Evolutionary conservation across 2,888 invertebrate genomes (phyloP), one percentile per base, ranked within the genome.

Genomic region (Philonicus albiceps): DNA sequence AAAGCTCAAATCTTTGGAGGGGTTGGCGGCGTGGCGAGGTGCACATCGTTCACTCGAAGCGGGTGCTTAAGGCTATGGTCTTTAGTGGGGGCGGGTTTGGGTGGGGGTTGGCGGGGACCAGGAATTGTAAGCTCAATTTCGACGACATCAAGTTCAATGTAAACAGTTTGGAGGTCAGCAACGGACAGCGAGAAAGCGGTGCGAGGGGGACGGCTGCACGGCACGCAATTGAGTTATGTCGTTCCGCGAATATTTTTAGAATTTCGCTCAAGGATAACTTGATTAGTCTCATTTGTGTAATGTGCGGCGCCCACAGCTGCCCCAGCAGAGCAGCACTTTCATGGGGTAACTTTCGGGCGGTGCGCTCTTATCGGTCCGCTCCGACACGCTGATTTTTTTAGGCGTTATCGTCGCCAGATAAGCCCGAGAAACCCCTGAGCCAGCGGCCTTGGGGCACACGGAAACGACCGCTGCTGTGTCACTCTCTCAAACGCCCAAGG

Each of bases 101-200:
- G 3, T 1, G 27, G 22, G 64, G 64, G 3, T 13, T 3, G 37
- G 27, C 4, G 37, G 8, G 19, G 34, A 16, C 75, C 75, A 40
- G 76, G 76, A 76, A 40, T 37, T 40, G 76, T 40, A 76, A 76
- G 40, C 76, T 22, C 76, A 76, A 43, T 40, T 37, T 53, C 27
- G 80, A 53, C 80, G 31, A 49, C 80, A 80, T 43, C 78, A 78
- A 78, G 80, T 80, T 80, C 80, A 80, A 80, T 80, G 80, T 80
- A 80, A 80, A 80, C 80, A 80, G 16, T 80, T 80, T 53, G 40
- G 80, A 80, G 80, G 80, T 80, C 80, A 80, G 31, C n/a, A 80
- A 3, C 11, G 80, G 31, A 53, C 43, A 27, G 27, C 40, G 78
- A 8, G 40, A 30, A 53, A 53, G 49, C n/a, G 49, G 53, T 30